Conservation (phyloP, 2,888 invertebrate species). For the Perizoma flavofasciatum region DNA sequence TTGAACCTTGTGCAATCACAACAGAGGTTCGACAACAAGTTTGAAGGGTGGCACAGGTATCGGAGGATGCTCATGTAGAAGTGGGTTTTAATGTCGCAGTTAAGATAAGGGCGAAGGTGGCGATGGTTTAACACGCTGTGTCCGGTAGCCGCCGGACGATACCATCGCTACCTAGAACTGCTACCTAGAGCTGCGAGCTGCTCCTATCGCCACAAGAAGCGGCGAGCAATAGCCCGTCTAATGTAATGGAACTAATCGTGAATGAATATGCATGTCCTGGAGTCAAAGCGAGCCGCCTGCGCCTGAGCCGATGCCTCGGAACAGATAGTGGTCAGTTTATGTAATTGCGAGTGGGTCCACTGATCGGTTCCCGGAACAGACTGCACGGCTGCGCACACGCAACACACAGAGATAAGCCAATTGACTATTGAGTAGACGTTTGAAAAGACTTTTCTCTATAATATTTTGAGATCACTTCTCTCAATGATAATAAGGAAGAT, state of each 20-base stretch:
- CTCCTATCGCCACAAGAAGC: slow-evolving; percentile 8
- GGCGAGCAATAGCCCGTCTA: slow-evolving; percentile 27
- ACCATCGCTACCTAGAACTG: slow-evolving; percentile 21
- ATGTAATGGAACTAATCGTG: slow-evolving; percentile 26
- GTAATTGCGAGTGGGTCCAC: slow-evolving; percentile 17
- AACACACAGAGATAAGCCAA: neutral
- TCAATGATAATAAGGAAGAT: no score
- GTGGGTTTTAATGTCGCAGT: slow-evolving; percentile 58
- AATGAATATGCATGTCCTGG: slow-evolving; percentile 30
- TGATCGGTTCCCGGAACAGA: slow-evolving; percentile 33
- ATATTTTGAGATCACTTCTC: no score
- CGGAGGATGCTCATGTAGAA: slow-evolving; percentile 44
- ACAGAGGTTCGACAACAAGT: slow-evolving; percentile 5
- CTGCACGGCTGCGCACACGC: slow-evolving; percentile 18
- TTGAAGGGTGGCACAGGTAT: neutral
- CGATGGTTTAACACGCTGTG: slow-evolving; percentile 34
- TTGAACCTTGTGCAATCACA: neutral
- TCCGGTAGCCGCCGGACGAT: slow-evolving; percentile 29
- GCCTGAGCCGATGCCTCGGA: slow-evolving; percentile 6
- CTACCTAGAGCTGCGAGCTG: neutral
- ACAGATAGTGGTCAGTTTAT: slow-evolving; percentile 24
- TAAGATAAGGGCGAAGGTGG: slow-evolving; percentile 56
- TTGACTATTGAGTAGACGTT: slow-evolving; percentile 5
- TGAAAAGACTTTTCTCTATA: no score
- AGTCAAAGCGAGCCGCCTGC: slow-evolving; percentile 24